Percentiles rank a stretch among this genome's conserved stretches.
Conservation (phyloP, 2,113 vertebrate species). For the Fukomys damarensis region DNA sequence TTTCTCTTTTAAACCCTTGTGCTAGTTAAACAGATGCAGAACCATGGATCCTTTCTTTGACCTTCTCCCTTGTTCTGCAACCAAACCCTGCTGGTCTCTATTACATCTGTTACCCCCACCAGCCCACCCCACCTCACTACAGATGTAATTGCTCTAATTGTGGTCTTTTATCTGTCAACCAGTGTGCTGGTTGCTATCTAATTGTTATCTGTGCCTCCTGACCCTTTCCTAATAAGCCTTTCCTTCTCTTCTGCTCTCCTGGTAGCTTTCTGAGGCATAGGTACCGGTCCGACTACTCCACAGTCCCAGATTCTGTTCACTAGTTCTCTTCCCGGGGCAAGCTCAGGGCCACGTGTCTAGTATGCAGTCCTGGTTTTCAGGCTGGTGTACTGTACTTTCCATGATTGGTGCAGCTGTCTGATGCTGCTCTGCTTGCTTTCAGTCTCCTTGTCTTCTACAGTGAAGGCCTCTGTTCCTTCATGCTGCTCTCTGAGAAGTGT, state of each 20-base stretch:
- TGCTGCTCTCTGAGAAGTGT: neutral
- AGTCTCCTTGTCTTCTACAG: neutral
- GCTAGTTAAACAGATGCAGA: neutral
- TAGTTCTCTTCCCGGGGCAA: fast-evolving
- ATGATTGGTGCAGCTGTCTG: too few species aligned
- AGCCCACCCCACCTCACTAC: neutral
- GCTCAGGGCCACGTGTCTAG: too few species aligned
- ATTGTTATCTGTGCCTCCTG: neutral
- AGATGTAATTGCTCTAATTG: neutral
- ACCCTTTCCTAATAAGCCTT: neutral
- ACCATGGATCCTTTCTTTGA: neutral
- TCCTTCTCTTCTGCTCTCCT: neutral
- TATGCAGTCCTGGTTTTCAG: neutral
- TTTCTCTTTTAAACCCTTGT: neutral
- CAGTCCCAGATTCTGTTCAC: neutral
- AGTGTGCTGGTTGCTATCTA: neutral
- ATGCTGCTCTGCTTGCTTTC: neutral
- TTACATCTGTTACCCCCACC: neutral
- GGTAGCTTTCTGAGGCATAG: neutral
- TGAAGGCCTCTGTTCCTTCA: fast-evolving
- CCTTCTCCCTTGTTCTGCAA: neutral
- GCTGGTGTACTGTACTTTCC: fast-evolving
- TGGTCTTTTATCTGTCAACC: neutral
- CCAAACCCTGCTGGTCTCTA: neutral
- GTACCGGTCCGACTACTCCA: neutral